Conservation (phyloP, 1,140 invertebrate genomes). For the Triops longicaudatus region DNA sequence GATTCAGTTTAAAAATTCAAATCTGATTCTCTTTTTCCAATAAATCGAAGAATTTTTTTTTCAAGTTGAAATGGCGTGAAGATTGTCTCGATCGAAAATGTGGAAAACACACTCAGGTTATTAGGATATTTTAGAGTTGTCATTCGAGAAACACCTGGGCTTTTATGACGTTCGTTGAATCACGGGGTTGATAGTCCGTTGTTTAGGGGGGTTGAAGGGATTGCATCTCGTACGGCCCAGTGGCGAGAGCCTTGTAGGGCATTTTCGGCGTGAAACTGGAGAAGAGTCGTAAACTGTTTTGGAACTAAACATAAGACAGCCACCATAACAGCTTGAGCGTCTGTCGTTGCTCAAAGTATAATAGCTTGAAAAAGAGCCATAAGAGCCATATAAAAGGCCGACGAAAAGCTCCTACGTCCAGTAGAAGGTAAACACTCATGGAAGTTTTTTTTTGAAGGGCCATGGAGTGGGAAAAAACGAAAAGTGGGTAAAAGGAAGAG, state of each 20-base stretch:
- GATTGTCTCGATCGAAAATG: too few relatives aligned
- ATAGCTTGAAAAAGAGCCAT: slow-evolving; percentile 8
- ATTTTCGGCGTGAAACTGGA: slow-evolving; percentile 6
- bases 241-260: not conserved
- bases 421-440: not conserved
- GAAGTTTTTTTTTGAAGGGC: not conserved
- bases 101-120: too few relatives aligned
- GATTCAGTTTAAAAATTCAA: too few relatives aligned
- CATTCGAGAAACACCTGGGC: too few relatives aligned
- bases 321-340: not conserved
- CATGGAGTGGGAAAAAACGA: not conserved
- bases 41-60: too few relatives aligned
- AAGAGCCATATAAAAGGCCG: slow-evolving; percentile 6
- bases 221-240: not conserved
- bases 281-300: slow-evolving; percentile 1
- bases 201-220: not conserved
- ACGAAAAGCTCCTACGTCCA: not conserved
- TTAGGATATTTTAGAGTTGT: too few relatives aligned
- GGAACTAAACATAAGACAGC: not conserved
- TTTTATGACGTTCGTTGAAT: not conserved
- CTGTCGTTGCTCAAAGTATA: slow-evolving; percentile 3
- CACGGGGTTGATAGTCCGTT: not conserved
- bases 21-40: too few relatives aligned
- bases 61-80: too few relatives aligned
- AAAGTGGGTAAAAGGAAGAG: not conserved